Base-by-base conservation (phyloP, 2,113 vertebrate genomes). In the Raja brachyura region DNA sequence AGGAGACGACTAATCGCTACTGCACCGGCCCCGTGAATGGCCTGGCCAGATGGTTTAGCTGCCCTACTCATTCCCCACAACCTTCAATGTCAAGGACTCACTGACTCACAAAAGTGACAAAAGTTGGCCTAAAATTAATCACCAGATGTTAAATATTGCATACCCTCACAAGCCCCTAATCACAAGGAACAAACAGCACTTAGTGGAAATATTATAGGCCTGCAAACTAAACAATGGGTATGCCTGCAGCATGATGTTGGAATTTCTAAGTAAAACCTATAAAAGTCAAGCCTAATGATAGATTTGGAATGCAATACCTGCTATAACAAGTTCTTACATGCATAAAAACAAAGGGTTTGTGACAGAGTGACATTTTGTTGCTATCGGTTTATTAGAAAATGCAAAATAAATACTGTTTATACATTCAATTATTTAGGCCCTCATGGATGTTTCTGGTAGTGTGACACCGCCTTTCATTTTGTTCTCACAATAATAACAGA, bases 341-440 rank as follows among this genome's bases (percentile, higher is more conserved):
- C 90, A 92, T 73, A 48, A 28, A 70, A 92, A 73, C 33, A 92
- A 92, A 92, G 48, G 90, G 66, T 92, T 92, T 73, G 90, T 73
- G 33, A 90, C n/a, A 20, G 31, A 90, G 66, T 48, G 68, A 25
- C 39, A 73, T 92, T 90, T 73, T 92, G 33, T 92, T 92, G 90
- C 90, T 54, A 92, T 92, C 4, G 5, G 66, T 73, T 54, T 14
- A 4, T 73, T 28, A 33, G 70, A 54, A 73, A 92, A 22, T 68
- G 48, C 70, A 28, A 92, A 70, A 73, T 13, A 31, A 54, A 74
- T 92, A 28, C 2, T 73, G 66, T 54, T 92, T 74, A 73, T 48
- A 54, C 54, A 20, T 54, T 92, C 16, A 92, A 48, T 73, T 54
- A 48, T 48, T 92, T 92, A 54, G n/a, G 61, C 0, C 68, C 5